Evolutionary conservation across 2,113 vertebrate species (phyloP).

Genomic region (Lutjanus erythropterus): DNA sequence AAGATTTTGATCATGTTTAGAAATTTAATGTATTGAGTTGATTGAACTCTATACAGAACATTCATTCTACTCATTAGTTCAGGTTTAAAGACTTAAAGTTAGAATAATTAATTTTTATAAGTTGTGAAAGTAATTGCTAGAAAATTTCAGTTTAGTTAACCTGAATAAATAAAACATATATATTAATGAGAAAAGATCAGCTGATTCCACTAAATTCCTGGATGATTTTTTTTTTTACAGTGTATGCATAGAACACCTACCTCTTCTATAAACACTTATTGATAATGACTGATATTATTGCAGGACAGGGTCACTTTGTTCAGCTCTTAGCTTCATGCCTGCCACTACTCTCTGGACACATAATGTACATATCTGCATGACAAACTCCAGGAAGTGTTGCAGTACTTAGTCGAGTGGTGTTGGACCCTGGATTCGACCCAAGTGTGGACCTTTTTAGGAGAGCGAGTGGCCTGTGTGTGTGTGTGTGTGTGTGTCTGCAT

Average conservation of each 20-base stretch:
- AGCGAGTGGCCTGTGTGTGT: conserved; percentile 30
- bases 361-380: conserved; percentile 27
- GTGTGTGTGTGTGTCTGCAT: conserved; percentile 41
- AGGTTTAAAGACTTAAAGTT: too few relatives aligned
- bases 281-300: conserved; percentile 3
- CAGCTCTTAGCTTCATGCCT: conserved; percentile 23
- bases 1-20: too few relatives aligned
- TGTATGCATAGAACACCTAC: background rate
- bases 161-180: too few relatives aligned
- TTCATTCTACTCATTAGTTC: too few relatives aligned
- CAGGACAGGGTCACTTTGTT: conserved; percentile 56
- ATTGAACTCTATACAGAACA: too few relatives aligned
- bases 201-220: too few relatives aligned
- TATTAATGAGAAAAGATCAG: too few relatives aligned
- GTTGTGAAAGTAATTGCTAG: too few relatives aligned
- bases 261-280: conserved; percentile 4
- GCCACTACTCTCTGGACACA: background rate
- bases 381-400: conserved; percentile 55
- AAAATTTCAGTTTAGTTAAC: too few relatives aligned
- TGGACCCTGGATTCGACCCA: conserved; percentile 63
- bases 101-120: too few relatives aligned
- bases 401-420: conserved; percentile 42
- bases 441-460: conserved; percentile 77
- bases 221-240: too few relatives aligned
- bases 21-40: too few relatives aligned